phyloP scores from a whole-genome alignment of 1,140 invertebrate genomes.

The Pantala flavescens region DNA sequence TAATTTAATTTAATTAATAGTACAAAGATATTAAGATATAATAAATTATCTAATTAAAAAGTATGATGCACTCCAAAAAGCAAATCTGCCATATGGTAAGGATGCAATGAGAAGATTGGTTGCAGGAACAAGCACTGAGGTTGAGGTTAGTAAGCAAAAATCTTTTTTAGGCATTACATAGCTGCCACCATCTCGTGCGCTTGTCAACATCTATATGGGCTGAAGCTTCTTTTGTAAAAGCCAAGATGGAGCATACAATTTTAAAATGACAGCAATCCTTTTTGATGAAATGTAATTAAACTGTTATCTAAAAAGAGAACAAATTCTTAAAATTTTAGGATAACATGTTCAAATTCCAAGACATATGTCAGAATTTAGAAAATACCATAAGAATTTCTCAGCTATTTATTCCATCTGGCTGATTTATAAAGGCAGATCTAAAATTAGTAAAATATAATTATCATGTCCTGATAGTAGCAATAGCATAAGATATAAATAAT shows the following conservation, averaged over 20 bases:
- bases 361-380: no score
- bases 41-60: not conserved
- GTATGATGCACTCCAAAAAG: conserved; percentile 9
- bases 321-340: no score
- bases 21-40: no score
- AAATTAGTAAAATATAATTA: not conserved
- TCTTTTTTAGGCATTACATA: not conserved
- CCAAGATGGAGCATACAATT: not conserved
- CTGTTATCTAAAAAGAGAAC: not conserved
- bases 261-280: not conserved
- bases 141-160: not conserved
- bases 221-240: not conserved
- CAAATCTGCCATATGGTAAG: not conserved
- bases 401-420: not conserved
- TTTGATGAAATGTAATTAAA: not conserved
- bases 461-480: not conserved
- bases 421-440: not conserved
- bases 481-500: no score
- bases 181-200: conserved; percentile 1
- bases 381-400: not conserved
- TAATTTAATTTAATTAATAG: no score
- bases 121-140: not conserved
- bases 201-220: not conserved
- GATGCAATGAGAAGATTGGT: conserved; percentile 3
- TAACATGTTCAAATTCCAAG: no score